phyloP scores from a whole-genome alignment of 2,113 vertebrate species.

The Maccullochella peelii region DNA sequence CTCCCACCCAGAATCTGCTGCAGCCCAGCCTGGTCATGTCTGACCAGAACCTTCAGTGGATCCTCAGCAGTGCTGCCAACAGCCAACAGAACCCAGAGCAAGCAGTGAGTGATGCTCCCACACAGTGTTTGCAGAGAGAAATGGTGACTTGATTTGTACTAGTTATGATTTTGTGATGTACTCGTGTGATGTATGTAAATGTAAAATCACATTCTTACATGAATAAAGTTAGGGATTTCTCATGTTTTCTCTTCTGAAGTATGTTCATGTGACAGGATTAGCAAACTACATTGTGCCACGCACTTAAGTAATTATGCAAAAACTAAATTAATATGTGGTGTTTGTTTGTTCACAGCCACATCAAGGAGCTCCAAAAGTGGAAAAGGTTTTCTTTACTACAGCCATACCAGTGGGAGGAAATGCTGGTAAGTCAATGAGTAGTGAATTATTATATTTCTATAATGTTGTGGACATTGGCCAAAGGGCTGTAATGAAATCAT shows the following conservation, averaged over 20 bases:
- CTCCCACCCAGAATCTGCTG: slow-evolving; percentile 84
- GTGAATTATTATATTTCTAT: neutral
- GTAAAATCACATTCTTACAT: neutral
- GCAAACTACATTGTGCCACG: neutral
- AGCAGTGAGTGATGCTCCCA: slow-evolving; percentile 84
- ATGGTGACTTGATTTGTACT: neutral
- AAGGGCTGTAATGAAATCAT: slow-evolving; percentile 24
- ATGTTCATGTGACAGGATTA: neutral
- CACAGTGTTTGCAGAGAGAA: neutral
- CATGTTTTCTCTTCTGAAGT: neutral
- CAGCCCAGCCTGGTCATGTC: slow-evolving; percentile 95
- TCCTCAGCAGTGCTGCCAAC: slow-evolving; percentile 93
- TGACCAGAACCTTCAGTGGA: slow-evolving; percentile 98
- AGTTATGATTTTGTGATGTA: neutral
- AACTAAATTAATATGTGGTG: neutral
- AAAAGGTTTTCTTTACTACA: slow-evolving; percentile 98
- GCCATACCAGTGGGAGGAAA: slow-evolving; percentile 94
- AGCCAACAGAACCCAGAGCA: slow-evolving; percentile 91
- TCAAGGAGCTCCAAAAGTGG: slow-evolving; percentile 91
- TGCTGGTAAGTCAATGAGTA: slow-evolving; percentile 85
- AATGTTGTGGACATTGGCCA: neutral
- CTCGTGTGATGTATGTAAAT: too few relatives aligned
- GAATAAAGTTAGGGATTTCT: neutral
- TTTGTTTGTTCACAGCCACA: slow-evolving; percentile 77
- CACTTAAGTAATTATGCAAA: neutral